Evolutionary conservation across 1,140 invertebrate genomes (phyloP), one percentile per base, ranked within the genome.

Genomic region (Drosophila tsacasi): DNA sequence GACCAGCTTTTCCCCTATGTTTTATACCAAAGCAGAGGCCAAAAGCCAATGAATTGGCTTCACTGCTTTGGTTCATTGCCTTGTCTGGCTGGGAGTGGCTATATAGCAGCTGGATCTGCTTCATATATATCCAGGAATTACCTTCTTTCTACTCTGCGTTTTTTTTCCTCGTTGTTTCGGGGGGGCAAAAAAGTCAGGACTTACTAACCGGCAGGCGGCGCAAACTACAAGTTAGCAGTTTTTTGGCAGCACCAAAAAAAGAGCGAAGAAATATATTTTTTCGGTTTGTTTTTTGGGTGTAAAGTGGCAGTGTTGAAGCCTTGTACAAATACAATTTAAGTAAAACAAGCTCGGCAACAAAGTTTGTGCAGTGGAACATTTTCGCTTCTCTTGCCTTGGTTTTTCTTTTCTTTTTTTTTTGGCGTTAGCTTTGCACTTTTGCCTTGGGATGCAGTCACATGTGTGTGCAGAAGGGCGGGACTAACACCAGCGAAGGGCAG

Each of bases 331-430:
- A 83, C 54, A 79, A 86, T 86, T 86, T 79, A 75, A 79, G 79
- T 79, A 72, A 83, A 83, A 87, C 76, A 85, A 85, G 76, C 79
- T 69, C 71, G 75, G 59, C 52, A 87, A 87, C 83, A 87, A 87
- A 87, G 76, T 87, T 86, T 66, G 64, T 57, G 47, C 50, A 60
- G 73, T 65, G 58, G 54, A 47, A 65, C 63, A 71, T 68, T 52
- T 32, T 54, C 63, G 47, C 67, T 64, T 75, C 39, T 54, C 46
- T 40, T 40, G 25, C 32, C 52, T 62, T 21, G 21, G 21, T 32
- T 55, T 58, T 65, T 17, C 23, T 35, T 13, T 42, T 61, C 60
- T 67, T 40, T 76, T 3, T 32, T 66, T 66, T 79, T 61, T 42
- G 40, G 46, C 64, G 64, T 52, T 50, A 30, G 37, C 27, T 77